Conservation (phyloP, 2,888 invertebrate genomes). For the Chloromyia formosa region DNA sequence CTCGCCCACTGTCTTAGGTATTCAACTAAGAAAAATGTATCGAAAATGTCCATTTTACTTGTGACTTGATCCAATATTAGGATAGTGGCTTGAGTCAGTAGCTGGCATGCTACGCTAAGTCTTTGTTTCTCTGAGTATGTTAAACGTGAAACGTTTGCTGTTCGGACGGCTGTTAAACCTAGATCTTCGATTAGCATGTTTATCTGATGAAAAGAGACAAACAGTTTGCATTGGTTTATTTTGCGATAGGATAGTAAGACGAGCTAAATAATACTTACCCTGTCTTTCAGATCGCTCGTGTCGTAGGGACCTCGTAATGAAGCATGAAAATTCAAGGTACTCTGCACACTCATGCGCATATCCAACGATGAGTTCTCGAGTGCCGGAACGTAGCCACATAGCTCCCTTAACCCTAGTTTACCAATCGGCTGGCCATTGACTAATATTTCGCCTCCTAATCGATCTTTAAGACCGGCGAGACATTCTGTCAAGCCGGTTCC, state of each 20-base stretch:
- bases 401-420: conserved; percentile 73
- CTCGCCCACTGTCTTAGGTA: conserved; percentile 87
- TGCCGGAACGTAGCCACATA: conserved; percentile 69
- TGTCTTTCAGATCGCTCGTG: conserved; percentile 73
- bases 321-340: conserved; percentile 86
- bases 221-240: not conserved
- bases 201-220: conserved; percentile 69
- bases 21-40: conserved; percentile 93
- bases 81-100: conserved; percentile 86
- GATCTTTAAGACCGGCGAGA: conserved; percentile 77
- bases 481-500: conserved; percentile 87
- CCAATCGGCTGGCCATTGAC: conserved; percentile 87
- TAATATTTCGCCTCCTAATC: conserved; percentile 79
- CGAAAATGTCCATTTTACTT: conserved; percentile 82
- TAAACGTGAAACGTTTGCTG: conserved; percentile 84
- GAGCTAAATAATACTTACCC: conserved; percentile 70
- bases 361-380: conserved; percentile 61
- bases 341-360: conserved; percentile 88
- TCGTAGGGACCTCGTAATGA: conserved; percentile 68
- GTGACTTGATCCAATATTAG: conserved; percentile 86
- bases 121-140: conserved; percentile 89
- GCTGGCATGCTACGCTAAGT: conserved; percentile 88
- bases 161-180: conserved; percentile 87
- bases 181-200: conserved; percentile 90
- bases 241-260: conserved; percentile 33